Base-by-base conservation (phyloP, 2,113 vertebrate species). In the Eurypyga helias region DNA sequence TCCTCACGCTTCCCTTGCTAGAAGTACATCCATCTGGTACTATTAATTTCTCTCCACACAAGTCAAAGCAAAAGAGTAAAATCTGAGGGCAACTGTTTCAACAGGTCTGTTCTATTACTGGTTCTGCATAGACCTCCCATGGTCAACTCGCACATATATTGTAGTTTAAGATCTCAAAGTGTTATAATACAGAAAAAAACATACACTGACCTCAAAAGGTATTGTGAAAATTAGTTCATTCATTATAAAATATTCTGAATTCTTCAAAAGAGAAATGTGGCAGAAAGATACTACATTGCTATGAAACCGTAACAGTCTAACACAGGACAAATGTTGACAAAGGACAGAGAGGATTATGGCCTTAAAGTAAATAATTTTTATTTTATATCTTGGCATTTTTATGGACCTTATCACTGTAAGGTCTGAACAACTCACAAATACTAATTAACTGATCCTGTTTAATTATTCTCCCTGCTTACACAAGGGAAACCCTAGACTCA, bases 391-490 rank as follows among this genome's bases (percentile, higher is more conserved):
- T 78, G 64, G 60, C 57, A 67, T 84, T 93, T 97, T 94, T 87
- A 91, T 71, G 92, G 67, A 90, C 76, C 64, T 96, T 96, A 96
- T 94, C 85, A 78, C 34, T 75, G 34, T 58, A 91, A 94, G 21
- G 90, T 90, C 85, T 90, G 88, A 96, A 86, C 72, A 89, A 80
- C 43, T 71, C 86, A 75, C 71, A 94, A 95, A 93, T 86, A 83
- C 76, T 93, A 89, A 96, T 97, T 96, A 97, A 90, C 96, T 92
- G 55, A 89, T 88, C 33, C 76, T 83, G 87, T 60, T 94, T 83
- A 95, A 96, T 96, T 95, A 93, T 87, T 89, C 86, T 92, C 31
- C 13, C 61, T 90, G 90, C 92, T 96, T 97, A 96, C 94, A 95
- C 90, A 83, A 70, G 95, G 95, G 92, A 96, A 97, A 90, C 31